Evolutionary conservation across 2,113 vertebrate species (phyloP).

Genomic region (Anhinga anhinga): DNA sequence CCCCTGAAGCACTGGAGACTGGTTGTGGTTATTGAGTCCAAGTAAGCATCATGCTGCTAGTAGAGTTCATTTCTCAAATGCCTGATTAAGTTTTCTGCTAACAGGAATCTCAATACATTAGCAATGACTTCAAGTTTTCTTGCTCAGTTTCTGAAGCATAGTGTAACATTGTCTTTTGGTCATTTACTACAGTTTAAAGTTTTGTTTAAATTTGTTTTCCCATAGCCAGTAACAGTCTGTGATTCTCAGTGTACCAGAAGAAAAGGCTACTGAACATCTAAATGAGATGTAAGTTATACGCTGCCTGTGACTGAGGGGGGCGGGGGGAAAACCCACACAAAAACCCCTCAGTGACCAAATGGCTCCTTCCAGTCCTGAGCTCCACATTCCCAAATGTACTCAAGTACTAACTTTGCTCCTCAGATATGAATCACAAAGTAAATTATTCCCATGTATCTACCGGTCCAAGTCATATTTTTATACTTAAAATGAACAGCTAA

Average conservation of each 20-base stretch:
- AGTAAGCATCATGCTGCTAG: neutral
- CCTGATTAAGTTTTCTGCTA: neutral
- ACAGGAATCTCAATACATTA: neutral
- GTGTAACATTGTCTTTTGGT: neutral
- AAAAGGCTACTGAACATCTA: neutral
- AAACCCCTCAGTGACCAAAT: neutral
- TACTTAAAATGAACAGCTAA: neutral
- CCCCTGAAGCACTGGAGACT: neutral
- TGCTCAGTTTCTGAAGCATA: neutral
- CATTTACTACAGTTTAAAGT: neutral
- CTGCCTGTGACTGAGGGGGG: neutral
- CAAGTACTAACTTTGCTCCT: neutral
- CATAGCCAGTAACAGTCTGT: neutral
- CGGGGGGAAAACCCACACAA: accelerated
- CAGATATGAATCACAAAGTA: neutral
- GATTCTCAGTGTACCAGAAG: neutral
- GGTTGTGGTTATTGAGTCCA: neutral
- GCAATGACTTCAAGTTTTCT: neutral
- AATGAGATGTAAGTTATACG: neutral
- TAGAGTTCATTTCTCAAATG: neutral
- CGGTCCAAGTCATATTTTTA: neutral
- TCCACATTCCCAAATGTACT: neutral
- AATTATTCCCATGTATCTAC: neutral
- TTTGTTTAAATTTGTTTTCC: neutral
- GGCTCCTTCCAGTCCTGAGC: neutral